A percentile compares a stretch with the other conserved stretches of the same genome.
Evolutionary conservation across 1,140 invertebrate genomes (phyloP).

Genomic region (Vanessa tameamea): DNA sequence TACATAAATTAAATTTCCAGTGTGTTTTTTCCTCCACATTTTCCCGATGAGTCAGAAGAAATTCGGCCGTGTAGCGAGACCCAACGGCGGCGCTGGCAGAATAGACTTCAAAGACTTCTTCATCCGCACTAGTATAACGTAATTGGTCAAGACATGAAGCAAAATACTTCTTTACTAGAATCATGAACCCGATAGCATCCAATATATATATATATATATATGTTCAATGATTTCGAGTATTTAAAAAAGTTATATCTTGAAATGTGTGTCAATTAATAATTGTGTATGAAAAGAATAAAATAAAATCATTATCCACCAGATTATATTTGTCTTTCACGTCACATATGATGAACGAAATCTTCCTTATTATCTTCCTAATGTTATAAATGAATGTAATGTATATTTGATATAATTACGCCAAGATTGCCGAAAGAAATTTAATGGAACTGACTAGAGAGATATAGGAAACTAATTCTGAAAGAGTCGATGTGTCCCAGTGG

Average conservation of each 20-base stretch:
- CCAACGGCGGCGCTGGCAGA: slow-evolving; percentile 47
- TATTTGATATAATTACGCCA: too few relatives aligned
- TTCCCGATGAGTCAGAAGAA: slow-evolving; percentile 45
- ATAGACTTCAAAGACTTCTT: slow-evolving; percentile 42
- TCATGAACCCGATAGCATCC: background rate
- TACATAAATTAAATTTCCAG: slow-evolving; percentile 27
- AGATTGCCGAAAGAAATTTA: too few relatives aligned
- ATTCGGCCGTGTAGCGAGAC: slow-evolving; percentile 44
- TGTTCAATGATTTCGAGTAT: too few relatives aligned
- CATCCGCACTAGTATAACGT: slow-evolving; percentile 30
- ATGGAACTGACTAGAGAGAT: too few relatives aligned
- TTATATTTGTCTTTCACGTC: background rate
- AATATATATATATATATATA: too few relatives aligned
- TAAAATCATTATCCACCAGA: background rate
- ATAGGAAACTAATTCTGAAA: too few relatives aligned
- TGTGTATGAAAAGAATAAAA: too few relatives aligned
- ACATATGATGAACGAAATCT: background rate
- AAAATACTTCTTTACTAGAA: background rate
- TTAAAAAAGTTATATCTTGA: background rate
- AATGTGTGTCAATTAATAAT: background rate
- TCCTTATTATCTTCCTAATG: too few relatives aligned
- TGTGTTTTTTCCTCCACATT: slow-evolving; percentile 39
- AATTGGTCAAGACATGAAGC: background rate
- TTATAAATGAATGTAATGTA: too few relatives aligned
- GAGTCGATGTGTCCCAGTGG: too few relatives aligned